These are phyloP conservation scores for Typhlichthys subterraneus DNA, from an alignment of 2,797 vertebrate species.

Conservation along the genomic window DNA sequence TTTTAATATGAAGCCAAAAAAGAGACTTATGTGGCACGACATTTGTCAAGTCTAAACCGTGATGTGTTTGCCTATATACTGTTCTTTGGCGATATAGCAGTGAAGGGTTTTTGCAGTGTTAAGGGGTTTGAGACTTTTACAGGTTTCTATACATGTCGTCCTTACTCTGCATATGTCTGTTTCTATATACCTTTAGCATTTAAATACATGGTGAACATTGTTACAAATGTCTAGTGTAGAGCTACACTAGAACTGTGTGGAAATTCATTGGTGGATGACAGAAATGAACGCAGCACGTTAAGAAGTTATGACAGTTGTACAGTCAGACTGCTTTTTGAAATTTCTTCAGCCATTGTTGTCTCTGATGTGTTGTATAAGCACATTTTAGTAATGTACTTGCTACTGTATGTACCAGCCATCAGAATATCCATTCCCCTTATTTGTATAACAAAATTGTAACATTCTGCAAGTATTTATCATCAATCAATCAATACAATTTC, in stretches of 20 bases:
- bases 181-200: conserved; percentile 65
- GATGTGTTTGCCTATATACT: conserved; percentile 85
- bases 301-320: conserved; percentile 63
- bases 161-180: conserved; percentile 55
- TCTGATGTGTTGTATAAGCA: conserved; percentile 65
- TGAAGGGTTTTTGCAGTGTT: conserved; percentile 79
- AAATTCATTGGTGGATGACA: conserved; percentile 33
- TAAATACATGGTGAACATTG: conserved; percentile 43
- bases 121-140: conserved; percentile 74
- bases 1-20: conserved; percentile 80
- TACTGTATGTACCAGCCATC: conserved; percentile 58
- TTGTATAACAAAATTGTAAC: conserved; percentile 39
- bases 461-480: conserved; percentile 39
- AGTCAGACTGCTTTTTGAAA: conserved; percentile 57
- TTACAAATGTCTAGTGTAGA: conserved; percentile 38
- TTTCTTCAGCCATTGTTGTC: conserved; percentile 49
- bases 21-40: conserved; percentile 74
- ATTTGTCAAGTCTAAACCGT: conserved; percentile 85
- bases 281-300: conserved; percentile 43
- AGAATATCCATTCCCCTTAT: conserved; percentile 53
- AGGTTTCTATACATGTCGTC: conserved; percentile 63
- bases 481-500: conserved; percentile 4
- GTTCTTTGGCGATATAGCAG: conserved; percentile 81
- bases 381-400: conserved; percentile 62
- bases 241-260: conserved; percentile 29